phyloP scores from a whole-genome alignment of 1,140 invertebrate genomes.

The Octopus sinensis region DNA sequence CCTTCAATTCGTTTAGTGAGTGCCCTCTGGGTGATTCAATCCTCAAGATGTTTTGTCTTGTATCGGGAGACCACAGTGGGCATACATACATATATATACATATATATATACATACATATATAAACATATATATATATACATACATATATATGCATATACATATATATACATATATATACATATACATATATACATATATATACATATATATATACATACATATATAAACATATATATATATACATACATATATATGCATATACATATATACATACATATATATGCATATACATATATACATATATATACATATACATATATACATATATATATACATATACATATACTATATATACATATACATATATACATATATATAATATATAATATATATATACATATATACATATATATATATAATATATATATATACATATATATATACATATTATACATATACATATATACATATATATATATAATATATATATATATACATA shows the following conservation, averaged over 20 bases:
- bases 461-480: too few relatives aligned
- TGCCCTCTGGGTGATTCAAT: too few relatives aligned
- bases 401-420: not conserved
- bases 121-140: conserved; percentile 6
- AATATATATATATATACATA: too few relatives aligned
- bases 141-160: not conserved
- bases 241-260: not conserved
- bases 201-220: conserved; percentile 4
- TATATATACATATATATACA: conserved; percentile 3
- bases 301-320: not conserved
- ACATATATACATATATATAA: not conserved
- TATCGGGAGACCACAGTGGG: too few relatives aligned
- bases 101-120: conserved; percentile 4
- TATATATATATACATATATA: too few relatives aligned
- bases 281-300: not conserved
- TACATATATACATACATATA: conserved; percentile 3
- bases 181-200: conserved; percentile 6
- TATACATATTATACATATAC: too few relatives aligned
- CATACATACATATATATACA: not conserved
- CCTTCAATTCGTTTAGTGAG: too few relatives aligned
- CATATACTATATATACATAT: not conserved
- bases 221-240: conserved; percentile 3
- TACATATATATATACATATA: not conserved
- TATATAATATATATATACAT: conserved; percentile 1
- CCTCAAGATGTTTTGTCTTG: too few relatives aligned